A percentile compares a stretch with the other conserved stretches of the same genome.
Conservation (phyloP, 2,113 vertebrate genomes). For the Macrotis lagotis region DNA sequence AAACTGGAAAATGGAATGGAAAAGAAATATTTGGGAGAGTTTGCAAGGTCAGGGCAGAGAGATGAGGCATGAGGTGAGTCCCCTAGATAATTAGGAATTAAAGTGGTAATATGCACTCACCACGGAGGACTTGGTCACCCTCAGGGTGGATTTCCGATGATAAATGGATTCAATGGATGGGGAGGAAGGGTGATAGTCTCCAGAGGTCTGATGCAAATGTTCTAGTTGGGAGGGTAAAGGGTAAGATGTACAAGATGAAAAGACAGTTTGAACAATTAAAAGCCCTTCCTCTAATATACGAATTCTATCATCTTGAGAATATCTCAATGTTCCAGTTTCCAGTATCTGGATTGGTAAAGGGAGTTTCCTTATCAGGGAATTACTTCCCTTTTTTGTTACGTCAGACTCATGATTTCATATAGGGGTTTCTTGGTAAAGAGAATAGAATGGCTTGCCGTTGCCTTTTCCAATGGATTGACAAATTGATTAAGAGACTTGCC, state of each 20-base stretch:
- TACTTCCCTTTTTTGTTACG: background rate
- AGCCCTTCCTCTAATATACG: background rate
- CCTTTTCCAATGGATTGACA: background rate
- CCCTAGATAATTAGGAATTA: background rate
- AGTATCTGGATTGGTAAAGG: background rate
- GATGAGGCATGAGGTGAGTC: background rate
- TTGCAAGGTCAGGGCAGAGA: background rate
- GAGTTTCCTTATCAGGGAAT: background rate
- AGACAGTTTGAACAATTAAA: background rate
- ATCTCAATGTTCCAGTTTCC: background rate
- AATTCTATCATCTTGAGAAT: background rate
- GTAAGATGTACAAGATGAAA: background rate
- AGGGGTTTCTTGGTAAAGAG: background rate
- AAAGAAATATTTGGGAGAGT: accelerated
- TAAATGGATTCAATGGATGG: background rate
- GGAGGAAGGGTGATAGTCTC: background rate
- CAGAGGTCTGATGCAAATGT: background rate
- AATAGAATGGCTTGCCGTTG: background rate
- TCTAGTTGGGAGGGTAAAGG: background rate
- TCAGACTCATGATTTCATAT: background rate
- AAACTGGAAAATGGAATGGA: background rate
- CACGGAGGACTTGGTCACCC: background rate
- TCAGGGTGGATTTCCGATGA: background rate
- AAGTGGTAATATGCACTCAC: background rate
- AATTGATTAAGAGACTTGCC: background rate